These are phyloP conservation scores for Pyrgus malvae DNA, from an alignment of 2,888 invertebrate species.

Conservation along the genomic window DNA sequence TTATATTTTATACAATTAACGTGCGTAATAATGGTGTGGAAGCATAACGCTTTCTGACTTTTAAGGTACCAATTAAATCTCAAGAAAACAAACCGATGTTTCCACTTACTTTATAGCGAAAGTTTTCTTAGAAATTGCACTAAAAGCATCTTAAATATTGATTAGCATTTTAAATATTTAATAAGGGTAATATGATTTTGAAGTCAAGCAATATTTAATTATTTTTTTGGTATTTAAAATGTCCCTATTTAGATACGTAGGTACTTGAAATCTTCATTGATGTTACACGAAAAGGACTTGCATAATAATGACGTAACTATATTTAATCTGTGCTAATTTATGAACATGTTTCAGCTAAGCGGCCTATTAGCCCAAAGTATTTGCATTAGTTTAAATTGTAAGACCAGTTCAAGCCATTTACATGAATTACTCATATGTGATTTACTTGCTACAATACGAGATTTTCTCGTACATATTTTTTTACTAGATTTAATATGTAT, in stretches of 20 bases:
- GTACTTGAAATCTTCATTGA: too few relatives aligned
- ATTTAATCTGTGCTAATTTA: neutral
- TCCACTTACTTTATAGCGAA: too few relatives aligned
- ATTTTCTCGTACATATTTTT: neutral
- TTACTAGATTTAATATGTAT: neutral
- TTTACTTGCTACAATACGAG: neutral
- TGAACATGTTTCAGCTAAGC: neutral
- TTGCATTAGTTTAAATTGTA: conserved; percentile 3
- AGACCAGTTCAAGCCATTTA: conserved; percentile 4
- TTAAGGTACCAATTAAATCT: neutral
- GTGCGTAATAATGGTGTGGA: too few relatives aligned
- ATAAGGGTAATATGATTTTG: too few relatives aligned
- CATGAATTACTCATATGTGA: conserved; percentile 14
- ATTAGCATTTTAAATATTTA: too few relatives aligned
- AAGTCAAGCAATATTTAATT: too few relatives aligned
- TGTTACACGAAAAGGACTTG: too few relatives aligned
- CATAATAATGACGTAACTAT: neutral
- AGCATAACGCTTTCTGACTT: neutral
- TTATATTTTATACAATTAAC: too few relatives aligned
- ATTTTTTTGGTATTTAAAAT: too few relatives aligned
- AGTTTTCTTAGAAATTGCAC: too few relatives aligned
- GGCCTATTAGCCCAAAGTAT: neutral
- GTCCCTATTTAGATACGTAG: too few relatives aligned
- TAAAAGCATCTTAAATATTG: too few relatives aligned
- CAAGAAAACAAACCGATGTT: neutral